Percentiles rank a stretch among this genome's conserved stretches.
Conservation (phyloP, 2,888 invertebrate species). For the Drosophila recens region DNA sequence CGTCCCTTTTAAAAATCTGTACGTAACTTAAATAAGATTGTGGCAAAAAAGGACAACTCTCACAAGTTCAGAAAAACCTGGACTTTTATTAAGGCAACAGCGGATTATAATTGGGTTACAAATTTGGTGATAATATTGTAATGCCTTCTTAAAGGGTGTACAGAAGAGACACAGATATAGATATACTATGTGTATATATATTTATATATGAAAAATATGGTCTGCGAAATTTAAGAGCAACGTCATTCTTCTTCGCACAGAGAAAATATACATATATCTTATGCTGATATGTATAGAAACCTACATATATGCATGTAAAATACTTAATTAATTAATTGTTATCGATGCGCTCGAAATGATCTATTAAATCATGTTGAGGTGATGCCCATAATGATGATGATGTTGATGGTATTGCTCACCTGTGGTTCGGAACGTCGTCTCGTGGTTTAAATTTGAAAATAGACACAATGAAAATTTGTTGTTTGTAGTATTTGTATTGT, state of each 20-base stretch:
- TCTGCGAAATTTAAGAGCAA: constrained; percentile 50
- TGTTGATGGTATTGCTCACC: constrained; percentile 35
- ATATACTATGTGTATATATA: constrained; percentile 12
- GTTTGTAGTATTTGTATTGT: constrained; percentile 26
- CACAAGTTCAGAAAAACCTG: neutral
- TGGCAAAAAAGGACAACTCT: neutral
- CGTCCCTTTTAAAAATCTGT: too few relatives aligned
- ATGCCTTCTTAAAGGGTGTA: constrained; percentile 14
- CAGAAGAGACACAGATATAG: constrained; percentile 8
- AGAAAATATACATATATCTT: constrained; percentile 9
- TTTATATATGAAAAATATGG: constrained; percentile 29
- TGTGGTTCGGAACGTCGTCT: constrained; percentile 31
- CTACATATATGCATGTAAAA: constrained; percentile 22
- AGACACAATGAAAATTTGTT: constrained; percentile 34
- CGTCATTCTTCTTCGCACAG: constrained; percentile 42
- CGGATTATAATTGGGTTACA: neutral
- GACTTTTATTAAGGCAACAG: neutral
- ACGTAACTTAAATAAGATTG: too few relatives aligned
- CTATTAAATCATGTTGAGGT: constrained; percentile 59
- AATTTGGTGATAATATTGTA: neutral
- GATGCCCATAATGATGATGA: neutral
- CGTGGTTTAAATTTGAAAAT: constrained; percentile 43
- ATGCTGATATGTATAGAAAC: neutral
- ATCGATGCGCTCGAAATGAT: constrained; percentile 62
- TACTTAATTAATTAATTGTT: constrained; percentile 70